Conservation (phyloP, 1,140 invertebrate genomes). For the Cepaea nemoralis region DNA sequence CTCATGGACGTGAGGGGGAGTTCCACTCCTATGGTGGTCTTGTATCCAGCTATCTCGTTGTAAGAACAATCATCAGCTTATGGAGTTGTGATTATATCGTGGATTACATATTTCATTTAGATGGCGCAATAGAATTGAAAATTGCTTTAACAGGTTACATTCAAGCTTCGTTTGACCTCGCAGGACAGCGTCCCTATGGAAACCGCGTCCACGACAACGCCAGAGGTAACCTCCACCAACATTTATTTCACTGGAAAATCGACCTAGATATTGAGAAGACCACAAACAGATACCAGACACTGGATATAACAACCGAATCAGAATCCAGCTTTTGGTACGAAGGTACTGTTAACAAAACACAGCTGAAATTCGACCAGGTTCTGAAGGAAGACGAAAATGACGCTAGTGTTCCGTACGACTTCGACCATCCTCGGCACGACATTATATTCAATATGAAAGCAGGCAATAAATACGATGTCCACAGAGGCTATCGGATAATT, state of each 20-base stretch:
- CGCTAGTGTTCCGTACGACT: conserved; percentile 44
- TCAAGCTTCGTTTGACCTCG: conserved; percentile 31
- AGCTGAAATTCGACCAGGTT: conserved; percentile 50
- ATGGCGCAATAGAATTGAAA: conserved; percentile 63
- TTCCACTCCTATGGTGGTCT: conserved; percentile 58
- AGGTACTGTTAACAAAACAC: conserved; percentile 47
- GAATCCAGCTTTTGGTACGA: conserved; percentile 50
- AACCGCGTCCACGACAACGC: conserved; percentile 53
- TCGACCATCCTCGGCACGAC: conserved; percentile 52
- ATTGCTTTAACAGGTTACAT: conserved; percentile 62
- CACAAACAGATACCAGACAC: conserved; percentile 61
- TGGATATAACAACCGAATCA: conserved; percentile 55
- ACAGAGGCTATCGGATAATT: conserved; percentile 60
- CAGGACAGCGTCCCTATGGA: conserved; percentile 49
- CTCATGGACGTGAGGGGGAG: conserved; percentile 32
- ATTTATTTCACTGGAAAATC: conserved; percentile 66
- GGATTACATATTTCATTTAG: conserved; percentile 68
- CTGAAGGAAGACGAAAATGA: conserved; percentile 53
- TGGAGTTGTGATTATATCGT: conserved; percentile 69
- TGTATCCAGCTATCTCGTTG: conserved; percentile 59
- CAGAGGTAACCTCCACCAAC: conserved; percentile 62
- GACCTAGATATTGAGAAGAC: conserved; percentile 61
- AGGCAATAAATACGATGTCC: conserved; percentile 51
- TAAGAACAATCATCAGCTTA: conserved; percentile 62
- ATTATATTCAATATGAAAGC: conserved; percentile 54